phyloP scores from a whole-genome alignment of 2,888 invertebrate genomes.

The Nephrocerus scutellatus region DNA sequence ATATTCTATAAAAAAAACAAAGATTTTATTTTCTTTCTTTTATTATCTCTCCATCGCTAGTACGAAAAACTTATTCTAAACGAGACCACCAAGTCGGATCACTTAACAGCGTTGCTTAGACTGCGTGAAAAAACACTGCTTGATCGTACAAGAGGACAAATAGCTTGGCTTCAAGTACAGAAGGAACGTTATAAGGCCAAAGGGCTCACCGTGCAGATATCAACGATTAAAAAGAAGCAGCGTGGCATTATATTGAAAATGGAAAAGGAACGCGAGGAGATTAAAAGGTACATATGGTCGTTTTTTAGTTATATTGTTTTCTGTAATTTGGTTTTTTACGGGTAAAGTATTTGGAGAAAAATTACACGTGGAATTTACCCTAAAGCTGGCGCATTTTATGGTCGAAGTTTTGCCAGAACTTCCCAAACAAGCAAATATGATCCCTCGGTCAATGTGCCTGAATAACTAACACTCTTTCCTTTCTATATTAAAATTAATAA shows the following conservation, averaged over 20 bases:
- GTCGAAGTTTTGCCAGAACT: not conserved
- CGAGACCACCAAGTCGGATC: constrained; percentile 59
- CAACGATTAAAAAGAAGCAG: constrained; percentile 61
- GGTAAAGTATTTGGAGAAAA: too few species aligned
- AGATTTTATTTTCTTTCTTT: not conserved
- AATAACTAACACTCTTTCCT: too few species aligned
- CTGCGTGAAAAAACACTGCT: constrained; percentile 60
- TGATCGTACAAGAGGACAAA: constrained; percentile 60
- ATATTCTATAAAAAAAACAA: not conserved
- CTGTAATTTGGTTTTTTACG: too few species aligned
- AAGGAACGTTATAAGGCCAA: constrained; percentile 54
- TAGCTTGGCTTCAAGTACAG: constrained; percentile 60
- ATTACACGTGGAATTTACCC: not conserved
- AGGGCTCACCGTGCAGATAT: constrained; percentile 52
- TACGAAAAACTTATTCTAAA: constrained; percentile 60
- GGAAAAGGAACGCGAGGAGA: constrained; percentile 62
- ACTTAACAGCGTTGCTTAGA: constrained; percentile 58
- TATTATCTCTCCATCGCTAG: constrained; percentile 30
- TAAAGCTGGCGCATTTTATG: constrained; percentile 9
- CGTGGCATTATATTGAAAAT: constrained; percentile 58
- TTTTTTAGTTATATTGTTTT: constrained; percentile 2
- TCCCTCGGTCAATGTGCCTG: constrained; percentile 2
- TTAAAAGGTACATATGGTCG: constrained; percentile 50
- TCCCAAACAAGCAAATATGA: constrained; percentile 1
- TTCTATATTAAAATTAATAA: constrained; percentile 9